Percentiles rank a stretch among this genome's conserved stretches.
phyloP scores from a whole-genome alignment of 2,113 vertebrate genomes.

The Tretioscincus oriximinensis region DNA sequence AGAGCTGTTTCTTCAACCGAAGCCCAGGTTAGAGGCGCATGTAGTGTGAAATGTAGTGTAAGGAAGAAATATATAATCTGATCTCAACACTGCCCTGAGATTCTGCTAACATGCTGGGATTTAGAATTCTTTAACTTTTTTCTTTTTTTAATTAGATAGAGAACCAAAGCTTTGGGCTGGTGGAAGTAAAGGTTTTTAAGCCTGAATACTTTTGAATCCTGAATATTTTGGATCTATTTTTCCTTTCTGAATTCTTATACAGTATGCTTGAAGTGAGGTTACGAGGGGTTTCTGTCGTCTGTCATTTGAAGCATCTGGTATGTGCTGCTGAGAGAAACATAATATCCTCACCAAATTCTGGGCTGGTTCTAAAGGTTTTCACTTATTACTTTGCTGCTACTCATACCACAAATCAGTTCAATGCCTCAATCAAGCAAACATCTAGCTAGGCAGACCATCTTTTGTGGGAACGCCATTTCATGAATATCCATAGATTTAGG shows the following conservation, averaged over 20 bases:
- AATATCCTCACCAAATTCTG: slow-evolving; percentile 22
- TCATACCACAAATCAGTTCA: slow-evolving; percentile 20
- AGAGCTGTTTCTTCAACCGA: too few species aligned
- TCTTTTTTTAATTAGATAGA: slow-evolving; percentile 31
- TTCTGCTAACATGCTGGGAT: background rate
- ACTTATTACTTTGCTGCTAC: slow-evolving; percentile 19
- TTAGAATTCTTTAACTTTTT: slow-evolving; percentile 34
- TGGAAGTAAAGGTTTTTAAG: background rate
- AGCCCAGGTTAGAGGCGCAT: too few species aligned
- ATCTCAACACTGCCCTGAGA: slow-evolving; percentile 31
- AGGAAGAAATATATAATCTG: too few species aligned
- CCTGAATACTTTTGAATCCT: slow-evolving; percentile 7
- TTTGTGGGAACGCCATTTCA: slow-evolving; percentile 25
- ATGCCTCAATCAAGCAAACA: slow-evolving; percentile 35
- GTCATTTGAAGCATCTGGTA: slow-evolving; percentile 33
- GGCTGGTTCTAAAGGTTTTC: slow-evolving; percentile 30
- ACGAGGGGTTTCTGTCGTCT: background rate
- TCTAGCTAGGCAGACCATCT: slow-evolving; percentile 8
- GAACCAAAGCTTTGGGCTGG: slow-evolving; percentile 39
- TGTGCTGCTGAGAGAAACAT: background rate
- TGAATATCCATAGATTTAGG: slow-evolving; percentile 31
- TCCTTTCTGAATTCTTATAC: slow-evolving; percentile 25
- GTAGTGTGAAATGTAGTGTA: too few species aligned
- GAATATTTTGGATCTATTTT: slow-evolving; percentile 32
- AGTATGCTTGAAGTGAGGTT: slow-evolving; percentile 18